These are phyloP conservation scores for Machimus atricapillus DNA, from an alignment of 2,888 invertebrate species.

Conservation along the genomic window DNA sequence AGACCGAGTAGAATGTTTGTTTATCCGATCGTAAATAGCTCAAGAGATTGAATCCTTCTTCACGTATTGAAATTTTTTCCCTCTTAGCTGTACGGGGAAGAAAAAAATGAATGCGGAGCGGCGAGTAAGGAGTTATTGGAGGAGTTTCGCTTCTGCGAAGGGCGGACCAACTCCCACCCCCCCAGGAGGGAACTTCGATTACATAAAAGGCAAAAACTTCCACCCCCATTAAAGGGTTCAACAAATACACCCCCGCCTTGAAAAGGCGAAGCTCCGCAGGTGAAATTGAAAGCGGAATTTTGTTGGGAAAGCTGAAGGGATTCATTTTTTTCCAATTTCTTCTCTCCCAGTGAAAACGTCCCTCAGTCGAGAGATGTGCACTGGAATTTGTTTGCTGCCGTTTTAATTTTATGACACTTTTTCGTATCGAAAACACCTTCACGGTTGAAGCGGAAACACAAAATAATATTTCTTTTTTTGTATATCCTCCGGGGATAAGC, in stretches of 20 bases:
- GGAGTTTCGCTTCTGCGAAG: not conserved
- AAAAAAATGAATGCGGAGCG: not conserved
- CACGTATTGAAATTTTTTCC: conserved; percentile 36
- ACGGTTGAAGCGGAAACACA: not conserved
- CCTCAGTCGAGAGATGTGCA: not conserved
- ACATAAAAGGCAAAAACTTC: conserved; percentile 30
- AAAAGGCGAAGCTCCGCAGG: conserved; percentile 32
- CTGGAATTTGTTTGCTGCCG: not conserved
- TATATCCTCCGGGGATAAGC: not conserved
- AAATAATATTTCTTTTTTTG: not conserved
- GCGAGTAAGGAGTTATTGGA: conserved; percentile 12
- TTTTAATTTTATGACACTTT: conserved; percentile 2
- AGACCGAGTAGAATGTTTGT: conserved; percentile 36
- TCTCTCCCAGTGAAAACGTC: not conserved
- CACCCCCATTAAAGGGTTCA: conserved; percentile 20
- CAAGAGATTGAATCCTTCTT: conserved; percentile 40
- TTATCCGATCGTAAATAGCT: conserved; percentile 41
- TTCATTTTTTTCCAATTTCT: conserved; percentile 30
- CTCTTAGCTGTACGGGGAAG: not conserved
- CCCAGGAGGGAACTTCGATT: not conserved
- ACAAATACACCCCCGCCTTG: conserved; percentile 18
- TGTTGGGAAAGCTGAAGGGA: not conserved
- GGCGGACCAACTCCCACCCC: not conserved
- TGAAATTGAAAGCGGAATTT: conserved; percentile 37
- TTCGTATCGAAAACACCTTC: not conserved